phyloP scores from a whole-genome alignment of 2,888 invertebrate genomes.

The Leptinotarsa haldemani region DNA sequence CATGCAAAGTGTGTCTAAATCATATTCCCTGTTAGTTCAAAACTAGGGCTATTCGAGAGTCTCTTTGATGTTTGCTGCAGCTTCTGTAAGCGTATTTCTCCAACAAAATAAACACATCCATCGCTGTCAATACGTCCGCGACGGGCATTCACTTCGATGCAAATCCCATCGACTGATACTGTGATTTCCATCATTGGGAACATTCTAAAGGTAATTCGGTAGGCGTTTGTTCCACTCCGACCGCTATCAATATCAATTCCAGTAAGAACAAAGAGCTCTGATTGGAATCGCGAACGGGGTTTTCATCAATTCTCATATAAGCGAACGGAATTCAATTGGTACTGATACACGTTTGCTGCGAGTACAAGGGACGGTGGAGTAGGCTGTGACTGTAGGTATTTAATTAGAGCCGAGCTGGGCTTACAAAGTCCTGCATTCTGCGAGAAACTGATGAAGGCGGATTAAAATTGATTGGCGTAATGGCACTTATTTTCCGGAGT shows the following conservation, averaged over 20 bases:
- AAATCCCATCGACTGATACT: too few species aligned
- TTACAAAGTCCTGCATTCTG: background rate
- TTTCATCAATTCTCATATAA: conserved; percentile 38
- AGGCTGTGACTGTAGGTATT: conserved; percentile 8
- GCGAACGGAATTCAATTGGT: conserved; percentile 29
- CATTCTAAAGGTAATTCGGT: conserved; percentile 25
- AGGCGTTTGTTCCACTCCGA: conserved; percentile 29
- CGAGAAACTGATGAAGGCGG: background rate
- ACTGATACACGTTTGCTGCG: conserved; percentile 16
- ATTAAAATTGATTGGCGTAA: background rate
- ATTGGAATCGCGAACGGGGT: conserved; percentile 38
- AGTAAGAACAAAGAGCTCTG: conserved; percentile 37
- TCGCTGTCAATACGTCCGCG: too few species aligned
- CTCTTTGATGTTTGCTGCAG: too few species aligned
- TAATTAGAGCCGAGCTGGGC: conserved; percentile 9
- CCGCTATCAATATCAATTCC: conserved; percentile 44
- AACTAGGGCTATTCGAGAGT: too few species aligned
- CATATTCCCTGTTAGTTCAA: too few species aligned
- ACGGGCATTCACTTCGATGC: too few species aligned
- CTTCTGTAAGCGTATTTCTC: too few species aligned
- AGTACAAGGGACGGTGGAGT: background rate
- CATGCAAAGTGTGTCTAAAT: too few species aligned
- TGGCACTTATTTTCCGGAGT: background rate
- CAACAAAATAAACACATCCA: too few species aligned
- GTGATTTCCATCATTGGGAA: conserved; percentile 2